A percentile compares a stretch with the other conserved stretches of the same genome.
Evolutionary conservation across 2,113 vertebrate genomes (phyloP).

Genomic region (Psittacus erithacus): DNA sequence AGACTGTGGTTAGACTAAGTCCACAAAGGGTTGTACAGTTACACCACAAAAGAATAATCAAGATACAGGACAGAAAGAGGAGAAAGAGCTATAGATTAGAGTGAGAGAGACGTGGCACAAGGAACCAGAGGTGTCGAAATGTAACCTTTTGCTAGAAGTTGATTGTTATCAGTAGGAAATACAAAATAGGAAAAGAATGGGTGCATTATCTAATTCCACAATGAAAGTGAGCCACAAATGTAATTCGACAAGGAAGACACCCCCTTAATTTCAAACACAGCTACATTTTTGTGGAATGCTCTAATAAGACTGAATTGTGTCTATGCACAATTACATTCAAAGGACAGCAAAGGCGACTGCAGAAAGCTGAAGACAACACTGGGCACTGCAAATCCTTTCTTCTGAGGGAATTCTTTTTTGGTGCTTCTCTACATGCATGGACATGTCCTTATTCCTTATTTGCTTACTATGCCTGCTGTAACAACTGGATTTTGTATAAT

Average conservation of each 20-base stretch:
- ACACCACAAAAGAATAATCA: neutral
- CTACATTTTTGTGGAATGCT: neutral
- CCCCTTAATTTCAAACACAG: neutral
- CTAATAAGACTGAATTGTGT: neutral
- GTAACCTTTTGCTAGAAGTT: neutral
- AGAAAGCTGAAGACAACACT: neutral
- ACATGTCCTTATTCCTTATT: neutral
- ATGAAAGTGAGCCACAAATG: neutral
- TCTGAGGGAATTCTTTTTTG: neutral
- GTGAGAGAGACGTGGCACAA: neutral
- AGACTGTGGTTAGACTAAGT: neutral
- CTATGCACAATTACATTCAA: neutral
- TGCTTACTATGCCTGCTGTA: neutral
- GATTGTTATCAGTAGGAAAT: neutral
- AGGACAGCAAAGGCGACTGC: neutral
- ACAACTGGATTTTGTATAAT: neutral
- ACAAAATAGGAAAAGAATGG: neutral
- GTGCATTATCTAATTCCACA: neutral
- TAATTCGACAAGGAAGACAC: neutral
- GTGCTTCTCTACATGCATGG: neutral
- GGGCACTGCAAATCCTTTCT: neutral
- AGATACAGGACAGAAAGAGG: neutral
- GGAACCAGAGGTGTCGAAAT: neutral
- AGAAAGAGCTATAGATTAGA: neutral
- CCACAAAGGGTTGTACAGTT: neutral